phyloP scores from a whole-genome alignment of 2,888 invertebrate species.

The Noctua comes region DNA sequence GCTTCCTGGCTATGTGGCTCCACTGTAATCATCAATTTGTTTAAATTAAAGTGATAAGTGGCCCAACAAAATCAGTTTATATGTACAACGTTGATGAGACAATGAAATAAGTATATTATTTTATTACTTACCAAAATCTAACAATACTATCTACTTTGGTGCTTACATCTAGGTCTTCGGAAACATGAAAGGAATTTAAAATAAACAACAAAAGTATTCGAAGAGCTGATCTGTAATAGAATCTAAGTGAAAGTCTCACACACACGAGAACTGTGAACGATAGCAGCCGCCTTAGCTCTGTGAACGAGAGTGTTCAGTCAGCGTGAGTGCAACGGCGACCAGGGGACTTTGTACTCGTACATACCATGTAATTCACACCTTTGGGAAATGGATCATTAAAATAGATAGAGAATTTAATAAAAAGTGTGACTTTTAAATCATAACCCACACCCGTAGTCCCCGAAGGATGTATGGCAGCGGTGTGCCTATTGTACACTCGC shows the following conservation, averaged over 20 bases:
- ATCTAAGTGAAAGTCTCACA: constrained; percentile 36
- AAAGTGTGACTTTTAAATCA: neutral
- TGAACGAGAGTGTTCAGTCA: neutral
- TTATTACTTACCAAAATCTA: neutral
- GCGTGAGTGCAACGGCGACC: neutral
- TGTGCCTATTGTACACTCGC: neutral
- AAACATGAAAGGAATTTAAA: constrained; percentile 20
- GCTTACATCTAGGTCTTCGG: neutral
- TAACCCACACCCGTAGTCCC: neutral
- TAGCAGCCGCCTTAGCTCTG: constrained; percentile 4
- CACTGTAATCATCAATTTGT: neutral
- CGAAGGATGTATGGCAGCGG: neutral
- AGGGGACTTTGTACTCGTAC: neutral
- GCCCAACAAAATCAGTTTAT: neutral
- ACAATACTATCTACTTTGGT: neutral
- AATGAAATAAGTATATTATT: neutral
- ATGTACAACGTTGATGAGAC: neutral
- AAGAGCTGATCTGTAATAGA: constrained; percentile 44
- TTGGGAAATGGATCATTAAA: neutral
- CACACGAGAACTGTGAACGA: neutral
- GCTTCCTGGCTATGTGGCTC: neutral
- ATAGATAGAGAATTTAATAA: neutral
- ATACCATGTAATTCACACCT: neutral
- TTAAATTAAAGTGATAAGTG: neutral
- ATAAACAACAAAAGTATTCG: constrained; percentile 15